Evolutionary conservation across 2,797 vertebrate genomes (phyloP).

Genomic region (Eulemur coronatus): DNA sequence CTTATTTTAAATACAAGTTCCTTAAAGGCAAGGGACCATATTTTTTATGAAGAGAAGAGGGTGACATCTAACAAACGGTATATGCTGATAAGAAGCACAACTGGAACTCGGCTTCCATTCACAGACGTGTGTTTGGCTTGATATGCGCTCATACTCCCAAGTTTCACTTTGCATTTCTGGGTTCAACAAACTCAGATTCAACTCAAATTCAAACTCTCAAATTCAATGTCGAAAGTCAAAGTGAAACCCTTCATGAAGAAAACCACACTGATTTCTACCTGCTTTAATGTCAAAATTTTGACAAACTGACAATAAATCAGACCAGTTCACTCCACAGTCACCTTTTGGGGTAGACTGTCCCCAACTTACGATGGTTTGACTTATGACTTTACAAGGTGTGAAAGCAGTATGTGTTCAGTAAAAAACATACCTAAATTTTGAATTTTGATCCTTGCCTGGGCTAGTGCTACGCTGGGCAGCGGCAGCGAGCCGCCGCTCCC

Average conservation of each 20-base stretch:
- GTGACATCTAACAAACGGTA: neutral
- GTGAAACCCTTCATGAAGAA: slow-evolving; percentile 74
- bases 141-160: slow-evolving; percentile 40
- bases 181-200: slow-evolving; percentile 58
- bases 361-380: neutral
- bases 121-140: slow-evolving; percentile 57
- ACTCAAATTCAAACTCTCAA: slow-evolving; percentile 50
- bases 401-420: neutral
- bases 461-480: neutral
- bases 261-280: slow-evolving; percentile 77
- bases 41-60: slow-evolving; percentile 12
- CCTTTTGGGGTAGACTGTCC: neutral
- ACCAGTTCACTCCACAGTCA: slow-evolving; percentile 33
- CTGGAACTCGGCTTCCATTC: slow-evolving; percentile 53
- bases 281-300: slow-evolving; percentile 53
- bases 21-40: neutral
- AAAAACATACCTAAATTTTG: neutral
- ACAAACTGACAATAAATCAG: slow-evolving; percentile 64
- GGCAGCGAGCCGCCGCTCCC: neutral
- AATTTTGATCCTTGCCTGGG: neutral
- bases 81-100: slow-evolving; percentile 31
- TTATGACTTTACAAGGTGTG: neutral
- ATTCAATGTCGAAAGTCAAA: slow-evolving; percentile 74
- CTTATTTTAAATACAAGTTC: slow-evolving; percentile 44
- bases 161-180: slow-evolving; percentile 76